Conservation (phyloP, 2,797 vertebrate genomes). For the Morelia viridis region DNA sequence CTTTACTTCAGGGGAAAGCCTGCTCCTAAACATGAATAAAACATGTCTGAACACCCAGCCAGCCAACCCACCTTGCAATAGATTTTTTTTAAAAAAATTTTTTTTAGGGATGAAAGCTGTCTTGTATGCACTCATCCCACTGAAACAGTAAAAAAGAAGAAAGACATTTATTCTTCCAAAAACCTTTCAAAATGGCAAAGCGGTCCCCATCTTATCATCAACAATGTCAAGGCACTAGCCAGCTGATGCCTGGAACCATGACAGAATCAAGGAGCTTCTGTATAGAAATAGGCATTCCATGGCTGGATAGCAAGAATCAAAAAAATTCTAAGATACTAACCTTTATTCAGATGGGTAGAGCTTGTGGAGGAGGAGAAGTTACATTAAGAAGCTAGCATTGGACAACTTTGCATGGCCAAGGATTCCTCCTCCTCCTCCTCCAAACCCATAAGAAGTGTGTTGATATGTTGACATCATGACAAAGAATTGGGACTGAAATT, state of each 20-base stretch:
- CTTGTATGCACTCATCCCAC: neutral
- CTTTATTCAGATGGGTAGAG: neutral
- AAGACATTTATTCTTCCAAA: neutral
- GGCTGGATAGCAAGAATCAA: neutral
- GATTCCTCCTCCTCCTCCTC: neutral
- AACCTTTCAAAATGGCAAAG: neutral
- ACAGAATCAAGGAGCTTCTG: neutral
- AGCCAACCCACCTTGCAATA: neutral
- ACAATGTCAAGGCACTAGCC: neutral
- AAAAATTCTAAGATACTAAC: neutral
- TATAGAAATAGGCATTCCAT: neutral
- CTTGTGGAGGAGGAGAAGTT: neutral
- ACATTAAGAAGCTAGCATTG: neutral
- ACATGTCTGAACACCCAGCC: neutral
- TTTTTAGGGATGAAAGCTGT: too few relatives aligned
- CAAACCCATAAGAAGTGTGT: neutral
- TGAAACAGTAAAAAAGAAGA: neutral
- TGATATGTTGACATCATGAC: neutral
- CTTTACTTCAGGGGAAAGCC: neutral
- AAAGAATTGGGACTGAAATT: neutral
- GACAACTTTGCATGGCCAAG: neutral
- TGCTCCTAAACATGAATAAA: neutral
- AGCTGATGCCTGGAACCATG: too few relatives aligned
- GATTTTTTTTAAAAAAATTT: neutral
- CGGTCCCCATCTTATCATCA: neutral